Conservation (phyloP, 1,140 invertebrate genomes). For the Nasonia giraulti region DNA sequence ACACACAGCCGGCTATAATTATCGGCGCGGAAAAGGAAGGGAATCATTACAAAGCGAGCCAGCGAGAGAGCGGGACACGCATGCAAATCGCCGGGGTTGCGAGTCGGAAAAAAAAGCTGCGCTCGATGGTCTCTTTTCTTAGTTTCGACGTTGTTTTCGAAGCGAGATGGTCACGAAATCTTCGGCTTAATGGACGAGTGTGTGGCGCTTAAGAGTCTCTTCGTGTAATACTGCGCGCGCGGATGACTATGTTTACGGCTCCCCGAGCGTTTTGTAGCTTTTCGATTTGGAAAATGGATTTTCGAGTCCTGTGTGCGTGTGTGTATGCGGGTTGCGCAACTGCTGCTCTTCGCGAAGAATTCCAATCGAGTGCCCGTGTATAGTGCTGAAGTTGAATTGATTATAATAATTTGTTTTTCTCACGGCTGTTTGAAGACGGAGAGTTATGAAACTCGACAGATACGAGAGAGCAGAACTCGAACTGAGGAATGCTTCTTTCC, state of each 20-base stretch:
- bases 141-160: neutral
- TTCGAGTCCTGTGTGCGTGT: neutral
- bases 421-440: neutral
- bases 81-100: conserved; percentile 37
- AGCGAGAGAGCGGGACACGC: neutral
- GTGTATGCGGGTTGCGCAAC: neutral
- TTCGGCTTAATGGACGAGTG: neutral
- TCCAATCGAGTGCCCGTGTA: neutral
- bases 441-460: too few species aligned
- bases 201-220: too few species aligned
- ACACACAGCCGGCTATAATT: conserved; percentile 7
- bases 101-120: neutral
- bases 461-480: too few species aligned
- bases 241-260: neutral
- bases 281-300: neutral
- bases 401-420: neutral
- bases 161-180: neutral
- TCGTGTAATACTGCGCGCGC: neutral
- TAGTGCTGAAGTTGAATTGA: neutral
- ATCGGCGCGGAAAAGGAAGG: conserved; percentile 26
- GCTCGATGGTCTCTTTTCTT: neutral
- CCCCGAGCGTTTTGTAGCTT: neutral
- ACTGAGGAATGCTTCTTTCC: too few species aligned
- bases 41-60: conserved; percentile 39
- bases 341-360: neutral